Evolutionary conservation across 2,113 vertebrate genomes (phyloP).

Genomic region (Leucoraja erinaceus): DNA sequence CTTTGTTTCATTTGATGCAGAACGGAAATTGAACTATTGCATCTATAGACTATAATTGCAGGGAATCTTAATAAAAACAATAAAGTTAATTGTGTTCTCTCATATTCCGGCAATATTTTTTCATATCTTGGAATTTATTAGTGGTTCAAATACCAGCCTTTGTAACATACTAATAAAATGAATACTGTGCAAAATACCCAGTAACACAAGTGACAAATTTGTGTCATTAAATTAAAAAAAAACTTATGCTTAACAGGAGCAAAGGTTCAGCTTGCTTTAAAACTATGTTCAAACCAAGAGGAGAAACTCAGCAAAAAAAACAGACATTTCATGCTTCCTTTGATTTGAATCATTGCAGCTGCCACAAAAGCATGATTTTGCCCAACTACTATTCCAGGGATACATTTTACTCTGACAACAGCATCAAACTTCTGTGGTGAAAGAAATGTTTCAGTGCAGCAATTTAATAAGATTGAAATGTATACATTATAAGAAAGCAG

Average conservation of each 20-base stretch:
- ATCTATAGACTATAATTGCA: not conserved
- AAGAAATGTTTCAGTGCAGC: slow-evolving; percentile 10
- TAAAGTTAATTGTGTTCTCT: not conserved
- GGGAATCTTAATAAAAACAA: not conserved
- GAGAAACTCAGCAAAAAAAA: not conserved
- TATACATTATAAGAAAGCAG: not conserved
- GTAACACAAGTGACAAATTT: not conserved
- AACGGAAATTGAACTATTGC: not conserved
- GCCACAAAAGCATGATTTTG: slow-evolving; percentile 7
- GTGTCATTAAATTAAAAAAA: not conserved
- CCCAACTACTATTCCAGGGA: slow-evolving; percentile 17
- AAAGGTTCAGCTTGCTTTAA: slow-evolving; percentile 1
- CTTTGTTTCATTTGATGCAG: not conserved
- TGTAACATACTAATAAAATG: not conserved
- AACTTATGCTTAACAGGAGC: not conserved
- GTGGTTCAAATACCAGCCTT: not conserved
- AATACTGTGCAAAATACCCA: not conserved
- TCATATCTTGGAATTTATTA: not conserved
- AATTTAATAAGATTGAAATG: not conserved
- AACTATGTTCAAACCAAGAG: not conserved
- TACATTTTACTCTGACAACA: slow-evolving; percentile 30
- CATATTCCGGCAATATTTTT: not conserved
- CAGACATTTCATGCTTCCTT: slow-evolving; percentile 27
- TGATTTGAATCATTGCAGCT: slow-evolving; percentile 29
- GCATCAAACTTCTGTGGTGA: slow-evolving; percentile 16